Base-by-base conservation (phyloP, 1,140 invertebrate genomes). In the Drosophila takahashii region DNA sequence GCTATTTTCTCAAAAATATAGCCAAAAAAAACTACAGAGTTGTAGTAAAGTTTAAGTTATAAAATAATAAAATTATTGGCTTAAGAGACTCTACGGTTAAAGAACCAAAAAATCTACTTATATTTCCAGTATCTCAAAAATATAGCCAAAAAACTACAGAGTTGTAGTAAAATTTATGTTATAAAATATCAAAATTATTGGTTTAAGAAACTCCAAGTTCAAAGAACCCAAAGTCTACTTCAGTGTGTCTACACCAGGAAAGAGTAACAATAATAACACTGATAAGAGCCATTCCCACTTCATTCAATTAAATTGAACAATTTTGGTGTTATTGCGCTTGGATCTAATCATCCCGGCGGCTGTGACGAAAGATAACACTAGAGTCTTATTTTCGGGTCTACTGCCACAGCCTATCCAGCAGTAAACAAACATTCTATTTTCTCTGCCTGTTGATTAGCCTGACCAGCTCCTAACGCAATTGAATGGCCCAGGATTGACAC, bases 261-360 rank as follows among this genome's bases (percentile, higher is more conserved):
- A 71, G 67, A 11, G 67, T 45, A 57, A 10, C 41, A 18, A 48
- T 57, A 71, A 71, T 53, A 72, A 61, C 50, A 61, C 15, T 29
- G 52, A 74, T 66, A 56, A 75, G 44, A 22, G 10, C 7, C 39
- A 41, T 27, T 32, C 47, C 69, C 78, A 79, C 69, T 76, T 76
- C 61, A 83, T 57, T 86, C 83, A 86, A 87, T 86, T 87, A 87
- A 87, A 79, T 72, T 79, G 79, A 79, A 76, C 79, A 86, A 86
- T 86, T 86, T 47, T 41, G 34, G 73, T 79, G 61, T 79, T 56
- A 64, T 79, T 56, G 41, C 50, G 51, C 52, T 47, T 36, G 54
- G 44, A 62, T 77, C 73, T 53, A 69, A 77, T 85, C 67, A 65
- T 60, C 37, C 9, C 29, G 44, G 15, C 52, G n/a, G 51, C 47